Evolutionary conservation across 37 sponge, comb jelly and placozoan genomes (phyloP), one percentile per base, ranked within the genome.

Genomic region (Dysidea cf. avara): DNA sequence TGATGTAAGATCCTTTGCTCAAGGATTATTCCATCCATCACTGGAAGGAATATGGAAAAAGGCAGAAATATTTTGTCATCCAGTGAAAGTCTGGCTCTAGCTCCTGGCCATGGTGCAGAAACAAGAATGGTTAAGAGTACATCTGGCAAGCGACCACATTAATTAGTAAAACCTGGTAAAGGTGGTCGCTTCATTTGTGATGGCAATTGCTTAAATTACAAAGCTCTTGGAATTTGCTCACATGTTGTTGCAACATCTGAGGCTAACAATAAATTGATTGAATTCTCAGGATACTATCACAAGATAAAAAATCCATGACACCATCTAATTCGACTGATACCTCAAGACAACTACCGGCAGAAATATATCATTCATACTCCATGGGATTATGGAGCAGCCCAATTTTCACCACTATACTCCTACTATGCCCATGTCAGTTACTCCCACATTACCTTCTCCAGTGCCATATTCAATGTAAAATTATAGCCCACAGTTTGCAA

Each of bases 101-200:
- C 28, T 13, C 61, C 61, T 21, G 61, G 61, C 12, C 21, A 59
- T 18, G 13, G 22, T 59, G 28, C 22, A 25, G 61, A 59, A 25
- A 24, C 61, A 59, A 59, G 20, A 24, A 59, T 59, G n/a, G 61
- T 59, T 25, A 18, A 25, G 12, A 59, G 61, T 18, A 12, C 13
- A 21, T 59, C 61, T n/a, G 61, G 61, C 13, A 59, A 59, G 28
- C 13, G 61, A 18, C 61, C 61, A 12, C 61, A 59, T 59, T 24
- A 21, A 13, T 17, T 59, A 13, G 13, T 18, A 13, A 17, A 17
- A 18, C 13, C 13, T 12, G 20, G 21, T 17, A 59, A 59, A 18
- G 22, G 61, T 13, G 28, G 21, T 59, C 22, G 61, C 12, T 25
- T n/a, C 12, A 13, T 18, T 12, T 59, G 61, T 59, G 61, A 59